These are phyloP conservation scores for Zoroaster sp. DNA, from an alignment of 53 echinoderm and acorn worm genomes.

Conservation along the genomic window DNA sequence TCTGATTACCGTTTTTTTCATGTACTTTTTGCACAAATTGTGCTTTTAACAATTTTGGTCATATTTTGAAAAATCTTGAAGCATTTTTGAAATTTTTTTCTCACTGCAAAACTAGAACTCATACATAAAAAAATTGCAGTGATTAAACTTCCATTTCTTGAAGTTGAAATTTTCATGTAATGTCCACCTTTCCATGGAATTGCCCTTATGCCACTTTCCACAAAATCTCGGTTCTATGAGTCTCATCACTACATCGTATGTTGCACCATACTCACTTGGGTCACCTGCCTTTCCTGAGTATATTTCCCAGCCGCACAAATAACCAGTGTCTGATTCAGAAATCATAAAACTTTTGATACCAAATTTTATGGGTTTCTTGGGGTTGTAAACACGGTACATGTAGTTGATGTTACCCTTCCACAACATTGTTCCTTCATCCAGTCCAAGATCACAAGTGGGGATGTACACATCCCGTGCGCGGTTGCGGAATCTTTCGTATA, in stretches of 20 bases:
- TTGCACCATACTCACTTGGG: constrained; percentile 24
- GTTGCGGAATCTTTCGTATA: constrained; percentile 14
- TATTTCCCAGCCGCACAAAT: constrained; percentile 25
- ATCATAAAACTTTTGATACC: constrained; percentile 37
- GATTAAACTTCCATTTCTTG: too few relatives aligned
- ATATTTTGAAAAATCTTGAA: too few relatives aligned
- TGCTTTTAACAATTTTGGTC: too few relatives aligned
- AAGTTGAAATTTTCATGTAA: too few relatives aligned
- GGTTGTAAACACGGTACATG: constrained; percentile 47
- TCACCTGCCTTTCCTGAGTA: constrained; percentile 32
- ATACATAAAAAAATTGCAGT: too few relatives aligned
- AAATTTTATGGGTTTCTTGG: constrained; percentile 33
- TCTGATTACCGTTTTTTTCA: too few relatives aligned
- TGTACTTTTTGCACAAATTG: too few relatives aligned
- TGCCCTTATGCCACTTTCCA: constrained; percentile 44
- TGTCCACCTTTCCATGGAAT: too few relatives aligned
- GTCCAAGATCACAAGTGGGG: not conserved
- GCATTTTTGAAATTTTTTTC: too few relatives aligned
- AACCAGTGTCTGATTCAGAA: constrained; percentile 41
- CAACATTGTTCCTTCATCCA: not conserved
- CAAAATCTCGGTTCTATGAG: constrained; percentile 13
- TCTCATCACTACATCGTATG: constrained; percentile 13
- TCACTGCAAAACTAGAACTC: too few relatives aligned
- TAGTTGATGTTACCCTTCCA: not conserved
- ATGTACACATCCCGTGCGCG: constrained; percentile 28